Evolutionary conservation across 2,888 invertebrate genomes (phyloP).

Genomic region (Apodemia hepburni): DNA sequence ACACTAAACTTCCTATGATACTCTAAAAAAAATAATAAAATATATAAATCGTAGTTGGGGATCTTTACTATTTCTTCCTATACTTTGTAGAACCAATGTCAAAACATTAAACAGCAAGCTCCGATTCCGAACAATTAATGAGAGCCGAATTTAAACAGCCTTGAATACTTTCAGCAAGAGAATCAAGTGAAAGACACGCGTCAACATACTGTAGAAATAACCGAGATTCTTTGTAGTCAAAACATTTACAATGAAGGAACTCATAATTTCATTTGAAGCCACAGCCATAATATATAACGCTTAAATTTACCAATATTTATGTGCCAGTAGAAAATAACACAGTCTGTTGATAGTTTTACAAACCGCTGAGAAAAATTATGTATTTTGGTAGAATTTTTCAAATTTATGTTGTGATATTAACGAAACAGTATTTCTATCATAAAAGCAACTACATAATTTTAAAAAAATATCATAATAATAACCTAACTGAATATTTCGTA

Average conservation of each 20-base stretch:
- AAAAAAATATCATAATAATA: neutral
- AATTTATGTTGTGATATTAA: neutral
- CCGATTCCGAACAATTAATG: constrained; percentile 40
- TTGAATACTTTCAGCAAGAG: constrained; percentile 45
- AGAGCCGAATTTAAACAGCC: constrained; percentile 58
- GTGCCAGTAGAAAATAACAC: neutral
- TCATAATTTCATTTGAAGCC: constrained; percentile 12
- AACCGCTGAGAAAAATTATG: neutral
- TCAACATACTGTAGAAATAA: constrained; percentile 33
- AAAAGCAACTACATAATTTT: neutral
- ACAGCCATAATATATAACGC: neutral
- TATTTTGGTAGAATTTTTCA: neutral
- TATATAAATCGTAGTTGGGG: constrained; percentile 30
- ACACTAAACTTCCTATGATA: too few species aligned
- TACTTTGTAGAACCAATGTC: constrained; percentile 43
- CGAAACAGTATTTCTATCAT: neutral
- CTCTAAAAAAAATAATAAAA: too few species aligned
- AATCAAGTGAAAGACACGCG: constrained; percentile 35
- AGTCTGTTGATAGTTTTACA: constrained; percentile 2
- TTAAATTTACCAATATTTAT: constrained; percentile 3
- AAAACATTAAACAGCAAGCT: constrained; percentile 45
- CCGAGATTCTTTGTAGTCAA: constrained; percentile 32
- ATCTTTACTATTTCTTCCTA: constrained; percentile 29
- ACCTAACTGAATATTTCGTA: neutral
- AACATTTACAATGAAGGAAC: constrained; percentile 30